These are phyloP conservation scores for Lordiphosa collinella DNA, from an alignment of 1,140 invertebrate genomes.

Conservation along the genomic window DNA sequence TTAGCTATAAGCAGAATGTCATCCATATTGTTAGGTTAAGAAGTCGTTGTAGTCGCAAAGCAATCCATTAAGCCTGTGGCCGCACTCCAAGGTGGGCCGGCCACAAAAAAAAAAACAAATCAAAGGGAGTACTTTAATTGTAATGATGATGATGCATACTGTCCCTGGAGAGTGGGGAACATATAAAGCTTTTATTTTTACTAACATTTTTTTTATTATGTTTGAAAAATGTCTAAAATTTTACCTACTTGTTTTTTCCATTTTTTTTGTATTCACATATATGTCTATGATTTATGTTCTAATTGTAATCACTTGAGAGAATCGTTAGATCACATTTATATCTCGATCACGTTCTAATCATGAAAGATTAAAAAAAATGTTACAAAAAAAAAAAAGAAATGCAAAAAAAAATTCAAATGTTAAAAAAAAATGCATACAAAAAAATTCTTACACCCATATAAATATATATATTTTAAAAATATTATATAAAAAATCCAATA, in stretches of 20 bases:
- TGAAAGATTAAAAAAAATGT: slow-evolving; percentile 50
- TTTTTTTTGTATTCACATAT: slow-evolving; percentile 32
- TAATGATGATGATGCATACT: slow-evolving; percentile 6
- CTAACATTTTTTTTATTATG: slow-evolving; percentile 45
- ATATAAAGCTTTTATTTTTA: slow-evolving; percentile 30
- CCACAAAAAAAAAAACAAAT: neutral
- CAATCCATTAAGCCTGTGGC: slow-evolving; percentile 10
- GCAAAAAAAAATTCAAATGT: slow-evolving; percentile 16
- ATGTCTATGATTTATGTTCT: slow-evolving; percentile 40
- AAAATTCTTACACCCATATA: slow-evolving; percentile 16
- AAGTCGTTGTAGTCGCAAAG: slow-evolving; percentile 52
- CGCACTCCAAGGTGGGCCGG: neutral
- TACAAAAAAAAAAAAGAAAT: slow-evolving; percentile 19
- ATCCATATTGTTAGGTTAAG: slow-evolving; percentile 58
- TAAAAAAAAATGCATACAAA: slow-evolving; percentile 32
- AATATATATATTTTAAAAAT: slow-evolving; percentile 43
- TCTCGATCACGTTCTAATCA: slow-evolving; percentile 32
- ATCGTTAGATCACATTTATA: slow-evolving; percentile 17
- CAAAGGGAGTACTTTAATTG: neutral
- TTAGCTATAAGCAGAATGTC: slow-evolving; percentile 36
- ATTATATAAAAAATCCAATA: slow-evolving; percentile 37
- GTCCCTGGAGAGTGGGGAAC: slow-evolving; percentile 17
- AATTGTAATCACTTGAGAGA: slow-evolving; percentile 42
- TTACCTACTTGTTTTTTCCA: slow-evolving; percentile 8
- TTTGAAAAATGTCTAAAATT: slow-evolving; percentile 46